Conservation (phyloP, 2,797 vertebrate genomes). For the Bryconaethiops microstoma region DNA sequence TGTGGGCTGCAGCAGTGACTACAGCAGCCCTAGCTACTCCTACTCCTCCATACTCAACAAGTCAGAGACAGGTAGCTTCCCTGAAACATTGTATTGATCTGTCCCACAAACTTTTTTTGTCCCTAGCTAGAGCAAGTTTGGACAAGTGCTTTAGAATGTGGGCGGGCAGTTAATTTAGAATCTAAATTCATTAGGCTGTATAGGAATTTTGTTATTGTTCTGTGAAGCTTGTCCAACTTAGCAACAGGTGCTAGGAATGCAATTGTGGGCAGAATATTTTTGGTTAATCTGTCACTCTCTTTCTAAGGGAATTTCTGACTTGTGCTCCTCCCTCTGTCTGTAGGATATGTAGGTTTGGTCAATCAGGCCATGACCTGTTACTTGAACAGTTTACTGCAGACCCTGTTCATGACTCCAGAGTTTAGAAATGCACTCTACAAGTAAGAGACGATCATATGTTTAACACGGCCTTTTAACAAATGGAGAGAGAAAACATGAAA, state of each 20-base stretch:
- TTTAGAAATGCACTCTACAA: constrained; percentile 99
- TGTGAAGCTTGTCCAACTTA: background rate
- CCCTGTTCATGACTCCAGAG: constrained; percentile 98
- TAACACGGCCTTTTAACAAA: background rate
- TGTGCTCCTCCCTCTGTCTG: background rate
- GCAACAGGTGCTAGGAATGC: background rate
- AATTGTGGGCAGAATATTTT: background rate
- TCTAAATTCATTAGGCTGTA: too few species aligned
- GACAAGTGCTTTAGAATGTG: background rate
- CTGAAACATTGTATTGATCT: background rate
- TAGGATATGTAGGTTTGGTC: constrained; percentile 97
- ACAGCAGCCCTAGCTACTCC: constrained; percentile 93
- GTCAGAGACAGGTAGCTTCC: constrained; percentile 90
- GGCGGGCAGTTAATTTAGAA: too few species aligned
- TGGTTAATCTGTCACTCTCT: background rate
- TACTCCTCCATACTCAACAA: constrained; percentile 96
- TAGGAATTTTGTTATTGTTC: background rate
- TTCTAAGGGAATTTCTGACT: background rate
- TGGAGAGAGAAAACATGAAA: background rate
- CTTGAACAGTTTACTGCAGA: constrained; percentile 97
- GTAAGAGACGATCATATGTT: constrained; percentile 75
- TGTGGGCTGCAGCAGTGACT: constrained; percentile 87
- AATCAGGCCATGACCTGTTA: constrained; percentile 99
- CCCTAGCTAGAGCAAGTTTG: background rate
- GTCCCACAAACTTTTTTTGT: too few species aligned